Evolutionary conservation across 1,140 invertebrate genomes (phyloP).

Genomic region (Drosophila saltans): DNA sequence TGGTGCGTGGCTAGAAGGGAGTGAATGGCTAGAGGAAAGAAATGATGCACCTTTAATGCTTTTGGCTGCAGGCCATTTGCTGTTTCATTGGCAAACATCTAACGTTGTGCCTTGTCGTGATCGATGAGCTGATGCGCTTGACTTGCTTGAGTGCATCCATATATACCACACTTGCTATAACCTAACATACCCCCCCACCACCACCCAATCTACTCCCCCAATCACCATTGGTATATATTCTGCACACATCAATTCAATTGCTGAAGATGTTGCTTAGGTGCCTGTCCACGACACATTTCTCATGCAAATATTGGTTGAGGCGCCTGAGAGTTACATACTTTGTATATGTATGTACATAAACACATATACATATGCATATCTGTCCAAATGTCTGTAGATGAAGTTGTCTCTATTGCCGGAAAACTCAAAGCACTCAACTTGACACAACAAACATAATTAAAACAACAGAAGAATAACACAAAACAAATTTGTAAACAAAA

Average conservation of each 20-base stretch:
- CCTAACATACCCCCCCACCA: neutral
- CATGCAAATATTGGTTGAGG: constrained; percentile 61
- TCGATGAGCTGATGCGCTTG: constrained; percentile 61
- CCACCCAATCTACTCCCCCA: neutral
- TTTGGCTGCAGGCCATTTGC: constrained; percentile 43
- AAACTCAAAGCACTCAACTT: no score
- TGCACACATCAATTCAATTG: constrained; percentile 9
- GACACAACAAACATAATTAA: no score
- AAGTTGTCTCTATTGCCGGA: no score
- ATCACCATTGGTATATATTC: neutral
- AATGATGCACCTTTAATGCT: constrained; percentile 41
- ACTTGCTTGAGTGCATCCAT: constrained; percentile 35
- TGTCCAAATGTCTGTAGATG: no score
- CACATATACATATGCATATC: neutral
- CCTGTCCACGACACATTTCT: constrained; percentile 42
- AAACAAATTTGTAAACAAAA: no score
- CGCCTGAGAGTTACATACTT: constrained; percentile 15
- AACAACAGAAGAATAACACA: no score
- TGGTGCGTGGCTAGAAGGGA: no score
- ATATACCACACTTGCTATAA: neutral
- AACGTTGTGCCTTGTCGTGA: constrained; percentile 43
- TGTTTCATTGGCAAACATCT: constrained; percentile 28
- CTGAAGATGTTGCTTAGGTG: constrained; percentile 38
- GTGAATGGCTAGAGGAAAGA: no score
- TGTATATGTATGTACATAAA: constrained; percentile 2